Evolutionary conservation across 2,113 vertebrate genomes (phyloP).

Genomic region (Polypterus senegalus): DNA sequence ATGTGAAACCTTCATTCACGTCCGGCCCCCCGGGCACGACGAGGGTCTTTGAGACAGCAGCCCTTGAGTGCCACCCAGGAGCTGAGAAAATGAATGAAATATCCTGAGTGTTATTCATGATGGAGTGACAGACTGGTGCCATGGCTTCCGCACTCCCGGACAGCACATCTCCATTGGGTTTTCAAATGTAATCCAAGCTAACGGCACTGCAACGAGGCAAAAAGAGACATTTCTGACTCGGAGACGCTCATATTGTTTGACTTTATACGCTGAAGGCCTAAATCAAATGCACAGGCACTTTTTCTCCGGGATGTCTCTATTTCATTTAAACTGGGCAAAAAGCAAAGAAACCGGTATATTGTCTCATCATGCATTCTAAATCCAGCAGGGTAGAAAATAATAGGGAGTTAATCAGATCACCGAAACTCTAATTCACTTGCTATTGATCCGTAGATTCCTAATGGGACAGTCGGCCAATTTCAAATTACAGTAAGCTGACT

Average conservation of each 20-base stretch:
- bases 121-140: no score
- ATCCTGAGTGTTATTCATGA: no score
- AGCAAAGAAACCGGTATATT: conserved; percentile 73
- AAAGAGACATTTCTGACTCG: neutral
- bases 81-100: no score
- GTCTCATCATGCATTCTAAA: conserved; percentile 83
- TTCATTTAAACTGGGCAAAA: conserved; percentile 70
- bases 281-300: conserved; percentile 55
- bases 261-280: conserved; percentile 48
- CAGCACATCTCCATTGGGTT: no score
- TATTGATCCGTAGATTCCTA: conserved; percentile 88
- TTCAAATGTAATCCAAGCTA: no score
- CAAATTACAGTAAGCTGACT: conserved; percentile 79
- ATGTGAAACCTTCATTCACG: no score
- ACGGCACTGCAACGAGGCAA: no score
- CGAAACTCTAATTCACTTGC: conserved; percentile 86
- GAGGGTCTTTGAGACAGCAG: no score
- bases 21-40: no score
- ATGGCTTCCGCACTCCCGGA: no score
- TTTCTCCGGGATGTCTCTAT: conserved; percentile 62
- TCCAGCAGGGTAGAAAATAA: conserved; percentile 78
- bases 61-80: no score
- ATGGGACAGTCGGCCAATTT: conserved; percentile 78
- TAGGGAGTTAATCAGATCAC: conserved; percentile 97
- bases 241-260: conserved; percentile 45